Evolutionary conservation across 2,888 invertebrate genomes (phyloP).

Genomic region (Calameuta pallipes): DNA sequence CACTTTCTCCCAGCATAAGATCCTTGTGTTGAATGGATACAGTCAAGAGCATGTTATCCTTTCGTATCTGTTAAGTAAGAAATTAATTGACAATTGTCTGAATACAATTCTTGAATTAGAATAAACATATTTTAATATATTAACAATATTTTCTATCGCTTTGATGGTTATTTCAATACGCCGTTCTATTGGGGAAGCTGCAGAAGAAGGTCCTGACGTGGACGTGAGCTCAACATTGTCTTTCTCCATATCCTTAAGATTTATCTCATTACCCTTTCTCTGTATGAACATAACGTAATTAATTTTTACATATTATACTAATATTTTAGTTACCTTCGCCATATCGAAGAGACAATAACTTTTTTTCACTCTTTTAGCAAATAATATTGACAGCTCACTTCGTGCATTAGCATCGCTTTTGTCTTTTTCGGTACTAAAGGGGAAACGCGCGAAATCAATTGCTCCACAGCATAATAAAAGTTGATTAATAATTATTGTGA

Average conservation of each 20-base stretch:
- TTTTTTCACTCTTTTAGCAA: not conserved
- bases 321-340: not conserved
- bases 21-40: conserved; percentile 42
- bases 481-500: not conserved
- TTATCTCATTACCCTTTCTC: not conserved
- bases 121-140: conserved; percentile 18
- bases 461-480: not conserved
- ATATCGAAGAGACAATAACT: not conserved
- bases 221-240: not conserved
- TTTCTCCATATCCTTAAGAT: not conserved
- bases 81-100: not conserved
- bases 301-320: not conserved
- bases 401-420: not conserved
- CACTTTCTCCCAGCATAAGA: conserved; percentile 41
- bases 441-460: not conserved
- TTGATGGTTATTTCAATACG: conserved; percentile 38
- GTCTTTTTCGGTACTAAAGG: not conserved
- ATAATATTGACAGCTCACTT: not conserved
- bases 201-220: not conserved
- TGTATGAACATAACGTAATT: not conserved
- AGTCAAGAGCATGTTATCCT: conserved; percentile 28
- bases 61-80: conserved; percentile 15
- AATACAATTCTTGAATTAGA: conserved; percentile 2
- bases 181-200: conserved; percentile 14
- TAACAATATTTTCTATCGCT: conserved; percentile 50